These are phyloP conservation scores for Labeo catla DNA, from an alignment of 2,113 vertebrate genomes.

Conservation along the genomic window DNA sequence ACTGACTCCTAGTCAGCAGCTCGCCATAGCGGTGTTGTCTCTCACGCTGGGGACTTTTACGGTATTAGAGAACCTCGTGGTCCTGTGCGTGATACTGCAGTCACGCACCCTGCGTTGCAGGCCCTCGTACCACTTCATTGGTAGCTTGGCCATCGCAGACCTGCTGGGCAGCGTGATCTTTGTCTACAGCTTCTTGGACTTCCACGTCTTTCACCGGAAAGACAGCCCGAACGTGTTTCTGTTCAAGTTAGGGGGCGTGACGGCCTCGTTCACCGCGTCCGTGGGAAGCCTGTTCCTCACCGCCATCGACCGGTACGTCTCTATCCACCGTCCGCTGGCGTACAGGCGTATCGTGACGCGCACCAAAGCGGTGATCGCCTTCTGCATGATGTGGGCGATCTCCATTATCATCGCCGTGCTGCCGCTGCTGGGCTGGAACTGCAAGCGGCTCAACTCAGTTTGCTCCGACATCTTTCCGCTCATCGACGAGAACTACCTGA, in stretches of 20 bases:
- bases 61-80: conserved; percentile 94
- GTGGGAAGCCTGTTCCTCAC: conserved; percentile 99
- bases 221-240: conserved; percentile 95
- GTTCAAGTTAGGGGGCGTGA: conserved; percentile 97
- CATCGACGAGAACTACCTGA: conserved; percentile 94
- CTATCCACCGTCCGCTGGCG: conserved; percentile 93
- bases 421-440: conserved; percentile 98
- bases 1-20: conserved; percentile 94
- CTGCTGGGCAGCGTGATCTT: conserved; percentile 97
- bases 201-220: conserved; percentile 97
- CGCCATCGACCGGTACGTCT: conserved; percentile 97
- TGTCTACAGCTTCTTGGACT: conserved; percentile 99
- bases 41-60: conserved; percentile 97
- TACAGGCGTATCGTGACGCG: conserved; percentile 97
- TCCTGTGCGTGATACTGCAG: conserved; percentile 93
- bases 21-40: conserved; percentile 91
- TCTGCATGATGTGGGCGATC: conserved; percentile 98
- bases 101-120: conserved; percentile 94
- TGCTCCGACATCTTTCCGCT: conserved; percentile 98
- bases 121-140: conserved; percentile 98
- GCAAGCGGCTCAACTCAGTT: conserved; percentile 91
- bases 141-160: conserved; percentile 95
- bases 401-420: conserved; percentile 94
- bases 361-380: conserved; percentile 96
- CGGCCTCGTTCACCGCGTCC: conserved; percentile 94